Conservation (phyloP, 2,113 vertebrate species). For the Ochotona princeps region DNA sequence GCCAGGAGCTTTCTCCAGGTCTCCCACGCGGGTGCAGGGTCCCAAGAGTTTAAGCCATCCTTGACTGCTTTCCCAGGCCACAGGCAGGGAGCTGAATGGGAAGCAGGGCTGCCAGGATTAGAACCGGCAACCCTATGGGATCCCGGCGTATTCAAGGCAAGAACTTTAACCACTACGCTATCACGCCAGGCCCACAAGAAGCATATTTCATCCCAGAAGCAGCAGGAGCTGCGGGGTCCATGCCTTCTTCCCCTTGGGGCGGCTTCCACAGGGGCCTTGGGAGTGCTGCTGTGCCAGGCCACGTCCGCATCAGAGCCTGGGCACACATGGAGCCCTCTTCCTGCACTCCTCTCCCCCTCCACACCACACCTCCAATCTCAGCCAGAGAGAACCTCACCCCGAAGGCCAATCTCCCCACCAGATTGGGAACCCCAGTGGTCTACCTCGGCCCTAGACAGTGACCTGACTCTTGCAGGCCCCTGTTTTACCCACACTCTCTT, state of each 20-base stretch:
- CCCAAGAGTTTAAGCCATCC: too few relatives aligned
- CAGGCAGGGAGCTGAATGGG: too few relatives aligned
- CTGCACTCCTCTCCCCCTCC: not conserved
- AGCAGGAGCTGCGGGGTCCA: not conserved
- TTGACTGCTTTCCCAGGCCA: too few relatives aligned
- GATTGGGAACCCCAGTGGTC: not conserved
- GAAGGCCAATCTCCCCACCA: rapidly evolving
- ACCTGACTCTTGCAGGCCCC: not conserved
- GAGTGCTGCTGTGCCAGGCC: rapidly evolving
- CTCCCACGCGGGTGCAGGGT: too few relatives aligned
- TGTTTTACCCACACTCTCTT: not conserved
- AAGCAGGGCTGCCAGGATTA: too few relatives aligned
- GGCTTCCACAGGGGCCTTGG: not conserved
- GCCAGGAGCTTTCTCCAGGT: too few relatives aligned
- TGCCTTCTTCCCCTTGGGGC: not conserved
- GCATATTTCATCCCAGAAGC: too few relatives aligned
- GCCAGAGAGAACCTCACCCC: not conserved
- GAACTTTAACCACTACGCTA: too few relatives aligned
- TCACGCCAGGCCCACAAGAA: too few relatives aligned
- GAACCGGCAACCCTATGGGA: too few relatives aligned
- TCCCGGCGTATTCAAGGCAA: too few relatives aligned
- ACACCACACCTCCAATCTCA: not conserved
- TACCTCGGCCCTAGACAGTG: not conserved
- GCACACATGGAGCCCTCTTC: not conserved
- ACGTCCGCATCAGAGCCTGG: not conserved